These are phyloP conservation scores for Semaprochilodus insignis DNA, from an alignment of 2,797 vertebrate species.

Conservation along the genomic window DNA sequence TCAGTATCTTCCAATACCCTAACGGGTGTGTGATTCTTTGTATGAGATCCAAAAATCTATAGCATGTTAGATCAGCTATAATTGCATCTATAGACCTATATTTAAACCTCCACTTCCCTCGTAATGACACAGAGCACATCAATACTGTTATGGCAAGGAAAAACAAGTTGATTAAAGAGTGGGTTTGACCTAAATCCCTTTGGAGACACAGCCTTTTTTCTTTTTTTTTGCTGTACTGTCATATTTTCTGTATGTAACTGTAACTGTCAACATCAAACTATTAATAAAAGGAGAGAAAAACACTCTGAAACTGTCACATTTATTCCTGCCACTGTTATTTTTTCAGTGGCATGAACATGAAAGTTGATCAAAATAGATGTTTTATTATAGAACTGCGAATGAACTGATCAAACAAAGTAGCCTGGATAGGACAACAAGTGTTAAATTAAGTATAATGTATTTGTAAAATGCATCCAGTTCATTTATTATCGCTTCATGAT, in stretches of 20 bases:
- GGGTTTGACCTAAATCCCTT: conserved; percentile 4
- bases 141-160: conserved; percentile 1
- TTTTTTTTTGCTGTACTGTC: neutral
- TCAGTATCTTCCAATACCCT: conserved; percentile 55
- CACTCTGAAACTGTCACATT: neutral
- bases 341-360: neutral
- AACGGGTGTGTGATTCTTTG: neutral
- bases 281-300: conserved; percentile 26
- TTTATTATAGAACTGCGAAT: conserved; percentile 7
- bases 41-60: conserved; percentile 50
- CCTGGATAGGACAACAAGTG: neutral
- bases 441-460: too few relatives aligned
- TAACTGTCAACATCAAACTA: conserved; percentile 11
- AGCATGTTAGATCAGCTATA: conserved; percentile 58
- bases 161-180: conserved; percentile 19
- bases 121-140: conserved; percentile 14
- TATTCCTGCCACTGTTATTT: conserved; percentile 19
- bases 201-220: conserved; percentile 5
- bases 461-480: too few relatives aligned
- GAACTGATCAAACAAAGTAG: too few relatives aligned
- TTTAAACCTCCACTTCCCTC: conserved; percentile 68
- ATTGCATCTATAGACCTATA: conserved; percentile 69
- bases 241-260: conserved; percentile 11
- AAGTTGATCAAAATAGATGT: neutral
- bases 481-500: too few relatives aligned